A percentile compares a stretch with the other conserved stretches of the same genome.
Evolutionary conservation across 2,113 vertebrate genomes (phyloP).

Genomic region (Eudorcas thomsonii): DNA sequence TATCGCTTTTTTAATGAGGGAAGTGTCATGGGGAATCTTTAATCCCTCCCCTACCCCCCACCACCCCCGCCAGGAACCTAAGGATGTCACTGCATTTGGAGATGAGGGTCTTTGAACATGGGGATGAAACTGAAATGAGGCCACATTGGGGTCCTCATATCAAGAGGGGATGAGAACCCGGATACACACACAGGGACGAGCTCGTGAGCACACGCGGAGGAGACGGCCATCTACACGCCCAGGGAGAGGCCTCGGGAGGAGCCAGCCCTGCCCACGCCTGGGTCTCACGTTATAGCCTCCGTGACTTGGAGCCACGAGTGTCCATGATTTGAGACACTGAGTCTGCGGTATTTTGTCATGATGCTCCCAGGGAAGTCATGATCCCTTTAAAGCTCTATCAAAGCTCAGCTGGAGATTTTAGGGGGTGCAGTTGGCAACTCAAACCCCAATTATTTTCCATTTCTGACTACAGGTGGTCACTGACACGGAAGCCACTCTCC

Average conservation of each 20-base stretch:
- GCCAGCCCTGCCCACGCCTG: neutral
- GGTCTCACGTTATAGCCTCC: too few relatives aligned
- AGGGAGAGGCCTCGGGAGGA: neutral
- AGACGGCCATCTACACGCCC: fast-evolving
- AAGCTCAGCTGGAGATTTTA: neutral
- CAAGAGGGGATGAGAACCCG: neutral
- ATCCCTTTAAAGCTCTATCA: fast-evolving
- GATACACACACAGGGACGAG: neutral
- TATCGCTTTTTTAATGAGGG: fast-evolving
- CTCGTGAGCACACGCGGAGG: neutral
- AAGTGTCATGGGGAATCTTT: fast-evolving
- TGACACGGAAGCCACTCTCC: neutral
- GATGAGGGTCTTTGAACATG: neutral
- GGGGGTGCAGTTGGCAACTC: fast-evolving
- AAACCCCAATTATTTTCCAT: fast-evolving
- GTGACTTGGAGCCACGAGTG: fast-evolving
- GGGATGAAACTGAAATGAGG: neutral
- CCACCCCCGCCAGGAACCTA: fast-evolving
- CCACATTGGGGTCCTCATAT: neutral
- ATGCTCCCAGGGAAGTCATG: fast-evolving
- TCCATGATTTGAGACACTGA: fast-evolving
- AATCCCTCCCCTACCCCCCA: fast-evolving
- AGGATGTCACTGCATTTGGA: neutral
- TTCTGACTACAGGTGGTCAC: neutral
- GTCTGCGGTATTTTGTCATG: fast-evolving